A percentile compares a stretch with the other conserved stretches of the same genome.
Evolutionary conservation across 2,888 invertebrate species (phyloP).

Genomic region (Agriopis aurantiaria): DNA sequence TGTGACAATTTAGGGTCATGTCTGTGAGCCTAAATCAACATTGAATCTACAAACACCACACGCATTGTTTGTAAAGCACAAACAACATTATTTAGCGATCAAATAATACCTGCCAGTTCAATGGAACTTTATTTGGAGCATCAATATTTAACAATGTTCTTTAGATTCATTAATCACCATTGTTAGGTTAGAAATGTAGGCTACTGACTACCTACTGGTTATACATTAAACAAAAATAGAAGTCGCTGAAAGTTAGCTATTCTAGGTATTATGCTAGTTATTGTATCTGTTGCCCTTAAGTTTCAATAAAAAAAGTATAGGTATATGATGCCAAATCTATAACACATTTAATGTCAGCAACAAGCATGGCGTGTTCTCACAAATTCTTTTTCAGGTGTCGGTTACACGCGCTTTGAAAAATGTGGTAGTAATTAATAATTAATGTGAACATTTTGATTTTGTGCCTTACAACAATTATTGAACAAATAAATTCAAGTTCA

Average conservation of each 20-base stretch:
- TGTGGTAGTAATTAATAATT: no score
- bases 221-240: neutral
- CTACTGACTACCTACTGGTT: neutral
- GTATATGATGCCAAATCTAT: no score
- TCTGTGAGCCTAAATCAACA: slow-evolving; percentile 20
- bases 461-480: no score
- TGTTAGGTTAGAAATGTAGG: slow-evolving; percentile 1
- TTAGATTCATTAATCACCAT: slow-evolving; percentile 1
- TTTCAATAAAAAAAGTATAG: no score
- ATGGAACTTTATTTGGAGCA: slow-evolving; percentile 10
- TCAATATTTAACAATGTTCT: slow-evolving; percentile 15
- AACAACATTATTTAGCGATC: slow-evolving; percentile 26
- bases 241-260: neutral
- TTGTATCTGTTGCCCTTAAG: no score
- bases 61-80: slow-evolving; percentile 18
- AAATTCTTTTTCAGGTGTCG: no score
- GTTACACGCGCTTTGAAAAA: no score
- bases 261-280: no score
- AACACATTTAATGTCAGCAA: no score
- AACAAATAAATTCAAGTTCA: no score
- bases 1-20: slow-evolving; percentile 8
- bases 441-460: no score
- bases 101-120: slow-evolving; percentile 17
- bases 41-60: slow-evolving; percentile 18
- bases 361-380: no score